Evolutionary conservation across 2,113 vertebrate species (phyloP).

Genomic region (Tupaia chinensis): DNA sequence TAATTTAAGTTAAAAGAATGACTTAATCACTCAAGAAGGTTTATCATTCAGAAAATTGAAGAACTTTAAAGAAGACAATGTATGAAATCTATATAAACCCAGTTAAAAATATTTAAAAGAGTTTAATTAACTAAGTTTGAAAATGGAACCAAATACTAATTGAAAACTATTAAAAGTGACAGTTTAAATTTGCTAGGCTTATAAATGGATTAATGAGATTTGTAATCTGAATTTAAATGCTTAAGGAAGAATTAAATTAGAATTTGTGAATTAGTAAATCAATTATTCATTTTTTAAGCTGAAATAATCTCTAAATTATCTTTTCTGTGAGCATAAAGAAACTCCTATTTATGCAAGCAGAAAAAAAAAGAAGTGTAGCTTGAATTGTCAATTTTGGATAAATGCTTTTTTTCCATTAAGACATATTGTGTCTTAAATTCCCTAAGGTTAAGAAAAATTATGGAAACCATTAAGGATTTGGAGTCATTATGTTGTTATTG

Average conservation of each 20-base stretch:
- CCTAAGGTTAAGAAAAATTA: constrained; percentile 23
- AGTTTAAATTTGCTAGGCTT: constrained; percentile 4
- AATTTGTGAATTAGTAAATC: constrained; percentile 8
- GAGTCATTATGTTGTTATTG: background rate
- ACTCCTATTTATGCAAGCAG: background rate
- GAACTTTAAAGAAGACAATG: background rate
- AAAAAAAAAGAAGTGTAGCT: background rate
- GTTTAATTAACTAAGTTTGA: constrained; percentile 45
- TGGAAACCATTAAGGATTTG: background rate
- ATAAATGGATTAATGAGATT: constrained; percentile 7
- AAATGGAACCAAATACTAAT: constrained; percentile 44
- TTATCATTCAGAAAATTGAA: constrained; percentile 26
- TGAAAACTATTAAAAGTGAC: constrained; percentile 55
- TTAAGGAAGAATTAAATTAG: constrained; percentile 50
- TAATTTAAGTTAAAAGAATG: constrained; percentile 3
- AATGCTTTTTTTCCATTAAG: background rate
- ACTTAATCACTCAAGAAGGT: constrained; percentile 37
- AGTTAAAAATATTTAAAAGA: constrained; percentile 47
- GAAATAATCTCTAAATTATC: constrained; percentile 20
- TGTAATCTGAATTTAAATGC: constrained; percentile 3
- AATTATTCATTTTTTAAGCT: constrained; percentile 4
- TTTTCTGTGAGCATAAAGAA: constrained; percentile 4
- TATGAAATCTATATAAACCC: background rate
- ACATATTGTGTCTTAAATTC: background rate
- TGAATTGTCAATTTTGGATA: background rate